These are phyloP conservation scores for Cabera pusaria DNA, from an alignment of 2,888 invertebrate species.

Conservation along the genomic window DNA sequence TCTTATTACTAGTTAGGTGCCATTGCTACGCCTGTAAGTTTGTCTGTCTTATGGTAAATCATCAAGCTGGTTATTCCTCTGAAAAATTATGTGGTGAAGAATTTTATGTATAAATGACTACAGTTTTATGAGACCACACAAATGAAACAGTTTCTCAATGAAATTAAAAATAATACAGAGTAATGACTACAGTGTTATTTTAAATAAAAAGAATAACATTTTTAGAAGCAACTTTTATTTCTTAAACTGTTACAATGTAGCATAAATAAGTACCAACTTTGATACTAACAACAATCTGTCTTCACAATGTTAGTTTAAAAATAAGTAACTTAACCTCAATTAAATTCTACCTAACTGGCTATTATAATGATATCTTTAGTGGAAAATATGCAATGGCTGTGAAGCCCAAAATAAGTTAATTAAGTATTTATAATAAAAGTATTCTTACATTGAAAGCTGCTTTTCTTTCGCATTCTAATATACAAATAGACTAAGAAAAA, in stretches of 20 bases:
- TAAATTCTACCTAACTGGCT: not conserved
- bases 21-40: no score
- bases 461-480: slow-evolving; percentile 11
- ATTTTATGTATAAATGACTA: no score
- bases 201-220: no score
- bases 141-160: no score
- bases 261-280: slow-evolving; percentile 41
- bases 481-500: slow-evolving; percentile 16
- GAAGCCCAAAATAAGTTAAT: slow-evolving; percentile 6
- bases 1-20: no score
- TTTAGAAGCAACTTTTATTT: slow-evolving; percentile 40
- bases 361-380: slow-evolving; percentile 3
- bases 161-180: no score
- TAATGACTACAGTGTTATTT: no score
- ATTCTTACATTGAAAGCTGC: slow-evolving; percentile 17
- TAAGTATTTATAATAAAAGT: slow-evolving; percentile 4
- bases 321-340: slow-evolving; percentile 12
- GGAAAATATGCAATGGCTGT: slow-evolving; percentile 7
- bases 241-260: slow-evolving; percentile 35
- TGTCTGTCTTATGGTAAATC: no score
- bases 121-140: no score
- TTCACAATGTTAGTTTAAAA: slow-evolving; percentile 35
- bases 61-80: no score
- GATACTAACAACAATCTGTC: slow-evolving; percentile 31
- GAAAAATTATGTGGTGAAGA: no score